phyloP scores from a whole-genome alignment of 2,888 invertebrate genomes.

The Ophion slaviceki region DNA sequence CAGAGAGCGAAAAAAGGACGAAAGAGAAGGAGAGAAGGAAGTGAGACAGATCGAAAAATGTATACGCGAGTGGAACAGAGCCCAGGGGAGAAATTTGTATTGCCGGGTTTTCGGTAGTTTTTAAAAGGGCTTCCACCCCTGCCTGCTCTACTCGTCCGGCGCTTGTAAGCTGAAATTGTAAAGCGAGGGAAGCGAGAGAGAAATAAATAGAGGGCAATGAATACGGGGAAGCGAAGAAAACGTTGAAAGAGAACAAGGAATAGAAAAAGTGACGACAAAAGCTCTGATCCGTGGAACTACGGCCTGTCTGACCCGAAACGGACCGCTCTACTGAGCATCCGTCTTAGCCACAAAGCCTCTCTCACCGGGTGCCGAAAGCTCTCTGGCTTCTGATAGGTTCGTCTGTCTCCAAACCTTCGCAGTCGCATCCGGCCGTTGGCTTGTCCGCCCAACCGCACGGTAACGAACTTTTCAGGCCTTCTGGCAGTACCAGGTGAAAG shows the following conservation, averaged over 20 bases:
- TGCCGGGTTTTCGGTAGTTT: slow-evolving; percentile 4
- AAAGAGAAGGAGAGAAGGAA: neutral
- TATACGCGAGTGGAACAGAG: neutral
- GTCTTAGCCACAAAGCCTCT: slow-evolving; percentile 60
- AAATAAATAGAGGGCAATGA: neutral
- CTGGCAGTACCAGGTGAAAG: slow-evolving; percentile 27
- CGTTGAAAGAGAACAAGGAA: neutral
- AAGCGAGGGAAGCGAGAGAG: neutral
- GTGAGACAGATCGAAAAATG: neutral
- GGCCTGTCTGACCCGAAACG: slow-evolving; percentile 53
- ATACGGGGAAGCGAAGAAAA: neutral
- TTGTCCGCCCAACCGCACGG: slow-evolving; percentile 48
- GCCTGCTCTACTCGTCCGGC: neutral
- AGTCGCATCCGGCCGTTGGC: slow-evolving; percentile 47
- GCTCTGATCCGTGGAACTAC: slow-evolving; percentile 27
- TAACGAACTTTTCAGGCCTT: slow-evolving; percentile 60
- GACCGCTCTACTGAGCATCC: slow-evolving; percentile 60
- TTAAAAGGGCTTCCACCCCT: neutral
- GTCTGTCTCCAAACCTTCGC: slow-evolving; percentile 51
- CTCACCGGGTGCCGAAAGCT: slow-evolving; percentile 15
- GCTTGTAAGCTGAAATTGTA: slow-evolving; percentile 29
- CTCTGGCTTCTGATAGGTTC: slow-evolving; percentile 48
- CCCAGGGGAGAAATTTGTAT: neutral
- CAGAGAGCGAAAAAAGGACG: neutral
- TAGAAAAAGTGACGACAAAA: slow-evolving; percentile 19